These are phyloP conservation scores for Campylomormyrus numenius DNA, from an alignment of 2,113 vertebrate genomes.

Conservation along the genomic window DNA sequence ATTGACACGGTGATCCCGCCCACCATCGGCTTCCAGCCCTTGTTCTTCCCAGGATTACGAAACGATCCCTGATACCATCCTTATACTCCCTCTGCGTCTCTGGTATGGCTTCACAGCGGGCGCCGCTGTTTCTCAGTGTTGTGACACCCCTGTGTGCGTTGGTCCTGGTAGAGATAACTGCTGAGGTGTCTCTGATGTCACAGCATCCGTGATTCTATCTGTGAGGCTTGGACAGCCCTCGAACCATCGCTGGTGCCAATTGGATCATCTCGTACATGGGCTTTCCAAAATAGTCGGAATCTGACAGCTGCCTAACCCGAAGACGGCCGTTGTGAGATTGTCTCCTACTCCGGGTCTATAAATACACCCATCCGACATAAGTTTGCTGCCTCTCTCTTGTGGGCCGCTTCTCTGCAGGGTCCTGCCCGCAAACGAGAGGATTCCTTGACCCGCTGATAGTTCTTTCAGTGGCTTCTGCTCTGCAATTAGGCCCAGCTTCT, in stretches of 20 bases:
- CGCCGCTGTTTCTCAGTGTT: not conserved
- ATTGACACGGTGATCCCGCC: not conserved
- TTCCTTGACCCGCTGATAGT: not conserved
- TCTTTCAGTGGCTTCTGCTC: not conserved
- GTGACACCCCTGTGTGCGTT: not conserved
- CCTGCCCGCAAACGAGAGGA: not conserved
- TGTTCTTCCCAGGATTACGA: not conserved
- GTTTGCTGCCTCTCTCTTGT: not conserved
- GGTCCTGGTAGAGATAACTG: not conserved
- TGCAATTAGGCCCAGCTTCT: not conserved
- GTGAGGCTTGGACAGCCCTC: not conserved
- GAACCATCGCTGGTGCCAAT: not conserved
- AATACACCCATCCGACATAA: not conserved
- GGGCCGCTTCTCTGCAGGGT: not conserved
- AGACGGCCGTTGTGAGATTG: not conserved
- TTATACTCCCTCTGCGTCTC: not conserved
- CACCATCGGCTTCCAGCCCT: not conserved
- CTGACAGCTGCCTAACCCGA: not conserved
- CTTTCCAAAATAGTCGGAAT: not conserved
- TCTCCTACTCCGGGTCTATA: not conserved
- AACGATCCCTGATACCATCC: not conserved
- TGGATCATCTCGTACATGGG: not conserved
- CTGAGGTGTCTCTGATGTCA: not conserved
- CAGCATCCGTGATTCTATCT: not conserved
- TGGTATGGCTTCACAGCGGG: not conserved